Evolutionary conservation across 2,113 vertebrate genomes (phyloP).

Genomic region (Sarotherodon lohbergeri): DNA sequence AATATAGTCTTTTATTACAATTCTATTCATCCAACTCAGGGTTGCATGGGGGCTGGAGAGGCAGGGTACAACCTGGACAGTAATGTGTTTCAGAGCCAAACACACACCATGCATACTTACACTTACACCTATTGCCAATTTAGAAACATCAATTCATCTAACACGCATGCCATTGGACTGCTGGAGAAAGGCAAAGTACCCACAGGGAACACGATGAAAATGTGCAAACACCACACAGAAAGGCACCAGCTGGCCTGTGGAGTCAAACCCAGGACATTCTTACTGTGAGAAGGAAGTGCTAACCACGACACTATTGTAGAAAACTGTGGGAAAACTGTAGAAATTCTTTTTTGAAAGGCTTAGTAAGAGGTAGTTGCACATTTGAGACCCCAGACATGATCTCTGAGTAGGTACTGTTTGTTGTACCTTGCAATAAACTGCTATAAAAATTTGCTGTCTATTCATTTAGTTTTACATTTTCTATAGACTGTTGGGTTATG

Average conservation of each 20-base stretch:
- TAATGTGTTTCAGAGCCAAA: rapidly evolving
- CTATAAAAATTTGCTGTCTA: background rate
- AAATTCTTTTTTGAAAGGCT: background rate
- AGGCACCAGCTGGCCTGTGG: background rate
- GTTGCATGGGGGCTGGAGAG: background rate
- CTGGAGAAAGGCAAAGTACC: background rate
- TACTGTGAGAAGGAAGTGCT: background rate
- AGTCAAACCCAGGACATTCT: background rate
- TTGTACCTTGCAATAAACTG: background rate
- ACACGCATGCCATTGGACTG: background rate
- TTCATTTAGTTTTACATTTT: background rate
- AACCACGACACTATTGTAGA: background rate
- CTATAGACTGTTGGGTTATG: background rate
- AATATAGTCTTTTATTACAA: background rate
- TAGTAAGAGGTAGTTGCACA: background rate
- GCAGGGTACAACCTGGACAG: background rate
- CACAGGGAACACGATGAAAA: background rate
- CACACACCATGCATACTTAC: background rate
- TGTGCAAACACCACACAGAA: background rate
- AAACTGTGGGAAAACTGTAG: background rate
- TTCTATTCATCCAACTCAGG: background rate
- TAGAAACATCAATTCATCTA: background rate
- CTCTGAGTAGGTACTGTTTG: background rate
- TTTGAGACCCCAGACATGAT: background rate
- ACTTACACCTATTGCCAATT: background rate